Conservation (phyloP, 1,140 invertebrate species). For the Caenorhabditis elegans region DNA sequence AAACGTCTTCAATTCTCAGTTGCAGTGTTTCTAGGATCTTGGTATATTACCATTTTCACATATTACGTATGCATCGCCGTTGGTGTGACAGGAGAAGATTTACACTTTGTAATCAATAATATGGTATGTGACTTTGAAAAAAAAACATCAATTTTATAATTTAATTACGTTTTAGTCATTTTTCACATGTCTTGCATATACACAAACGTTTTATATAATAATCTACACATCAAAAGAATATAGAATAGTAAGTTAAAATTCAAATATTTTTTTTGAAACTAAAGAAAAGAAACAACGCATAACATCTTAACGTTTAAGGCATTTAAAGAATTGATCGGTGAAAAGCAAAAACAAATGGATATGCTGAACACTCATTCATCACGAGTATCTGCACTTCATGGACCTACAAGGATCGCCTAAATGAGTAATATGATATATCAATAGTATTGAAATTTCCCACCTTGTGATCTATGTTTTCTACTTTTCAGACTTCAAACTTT, state of each 20-base stretch:
- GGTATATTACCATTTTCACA: neutral
- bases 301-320: too few relatives aligned
- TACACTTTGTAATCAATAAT: neutral
- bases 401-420: neutral
- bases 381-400: neutral
- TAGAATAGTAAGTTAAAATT: neutral
- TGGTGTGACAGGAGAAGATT: neutral
- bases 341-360: neutral
- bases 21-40: neutral
- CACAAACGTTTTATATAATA: neutral
- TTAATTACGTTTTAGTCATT: neutral
- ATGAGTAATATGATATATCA: too few relatives aligned
- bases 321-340: neutral
- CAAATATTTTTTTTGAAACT: neutral
- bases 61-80: neutral
- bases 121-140: too few relatives aligned
- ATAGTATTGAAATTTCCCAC: too few relatives aligned
- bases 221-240: neutral
- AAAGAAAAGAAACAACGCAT: too few relatives aligned
- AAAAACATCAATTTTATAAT: neutral
- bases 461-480: too few relatives aligned
- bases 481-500: too few relatives aligned
- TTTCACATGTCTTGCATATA: neutral
- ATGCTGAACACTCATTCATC: neutral
- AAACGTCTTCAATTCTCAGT: neutral